Evolutionary conservation across 1,140 invertebrate genomes (phyloP), one percentile per base, ranked within the genome.

Genomic region (Temnothorax curvispinosus): DNA sequence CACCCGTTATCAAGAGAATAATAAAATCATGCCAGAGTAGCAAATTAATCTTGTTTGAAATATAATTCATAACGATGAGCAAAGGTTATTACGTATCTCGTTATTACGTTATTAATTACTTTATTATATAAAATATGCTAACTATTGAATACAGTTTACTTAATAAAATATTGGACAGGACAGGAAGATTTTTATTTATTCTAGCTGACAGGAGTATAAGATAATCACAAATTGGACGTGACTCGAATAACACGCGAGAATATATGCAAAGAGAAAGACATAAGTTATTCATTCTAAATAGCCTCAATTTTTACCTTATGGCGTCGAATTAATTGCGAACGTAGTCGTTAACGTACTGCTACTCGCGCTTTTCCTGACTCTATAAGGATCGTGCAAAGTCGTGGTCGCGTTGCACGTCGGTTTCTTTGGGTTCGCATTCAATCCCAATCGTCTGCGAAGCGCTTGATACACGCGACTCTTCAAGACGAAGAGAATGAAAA

Each of bases 401-500:
- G 80, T 89, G 0, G 62, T 89, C 0, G 67, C 75, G 7, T 87
- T 77, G 50, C 86, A 84, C 0, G 38, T 41, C 8, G 15, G 18
- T 18, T 82, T 85, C 9, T 86, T 90, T 50, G 27, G 65, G 0
- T 69, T 69, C 7, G 78, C 41, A 0, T 52, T 38, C 4, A 88
- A 67, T 1, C 87, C 88, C 1, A 94, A 38, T 13, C 93, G 88
- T 1, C 65, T 85, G 13, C 76, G 88, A 44, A 95, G 76, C 0
- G 94, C 94, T 5, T 86, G 8, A 21, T 93, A 93, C 0, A 97
- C 95, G 87, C 96, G 96, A 5, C 92, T 95, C 80, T 97, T 97
- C 67, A 97, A 93, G 0, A 97, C 96, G 41, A 97, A 96, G 11
- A 97, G 96, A 15, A 96, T 93, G 86, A 97, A 97, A 58, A 97